Evolutionary conservation across 92 coral and sea anemone species (phyloP).

Genomic region (Zoanthus sansibaricus): DNA sequence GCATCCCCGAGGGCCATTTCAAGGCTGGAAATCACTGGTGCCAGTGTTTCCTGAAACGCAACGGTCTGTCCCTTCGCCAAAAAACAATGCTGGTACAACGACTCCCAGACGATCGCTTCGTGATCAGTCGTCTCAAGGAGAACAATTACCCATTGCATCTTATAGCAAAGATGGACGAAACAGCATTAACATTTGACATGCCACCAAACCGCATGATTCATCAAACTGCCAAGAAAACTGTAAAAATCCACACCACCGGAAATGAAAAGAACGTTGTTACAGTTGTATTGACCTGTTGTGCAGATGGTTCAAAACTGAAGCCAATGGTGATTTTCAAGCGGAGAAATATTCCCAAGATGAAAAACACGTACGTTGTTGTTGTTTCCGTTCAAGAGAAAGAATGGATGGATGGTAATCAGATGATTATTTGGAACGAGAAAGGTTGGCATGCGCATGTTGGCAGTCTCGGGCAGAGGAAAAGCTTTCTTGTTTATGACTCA

Average conservation of each 20-base stretch:
- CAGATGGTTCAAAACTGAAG: constrained; percentile 54
- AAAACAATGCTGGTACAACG: constrained; percentile 34
- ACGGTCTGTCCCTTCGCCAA: neutral
- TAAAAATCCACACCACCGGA: no score
- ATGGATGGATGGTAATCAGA: no score
- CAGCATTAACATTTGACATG: constrained; percentile 1
- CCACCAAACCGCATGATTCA: no score
- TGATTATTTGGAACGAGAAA: no score
- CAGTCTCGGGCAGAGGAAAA: no score
- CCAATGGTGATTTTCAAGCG: constrained; percentile 32
- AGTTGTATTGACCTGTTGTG: constrained; percentile 58
- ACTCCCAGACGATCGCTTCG: constrained; percentile 17
- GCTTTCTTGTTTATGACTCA: no score
- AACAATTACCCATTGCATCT: constrained; percentile 14
- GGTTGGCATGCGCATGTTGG: no score
- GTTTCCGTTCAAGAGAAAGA: no score
- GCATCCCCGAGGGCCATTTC: constrained; percentile 33
- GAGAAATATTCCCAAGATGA: constrained; percentile 19
- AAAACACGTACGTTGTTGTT: neutral
- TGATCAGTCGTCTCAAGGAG: constrained; percentile 27
- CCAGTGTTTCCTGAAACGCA: neutral
- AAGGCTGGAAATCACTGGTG: neutral
- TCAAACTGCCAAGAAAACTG: no score
- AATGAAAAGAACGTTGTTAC: constrained; percentile 32
- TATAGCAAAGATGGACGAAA: constrained; percentile 64